Conservation (phyloP, 2,888 invertebrate genomes). For the Cyclophora albipunctata region DNA sequence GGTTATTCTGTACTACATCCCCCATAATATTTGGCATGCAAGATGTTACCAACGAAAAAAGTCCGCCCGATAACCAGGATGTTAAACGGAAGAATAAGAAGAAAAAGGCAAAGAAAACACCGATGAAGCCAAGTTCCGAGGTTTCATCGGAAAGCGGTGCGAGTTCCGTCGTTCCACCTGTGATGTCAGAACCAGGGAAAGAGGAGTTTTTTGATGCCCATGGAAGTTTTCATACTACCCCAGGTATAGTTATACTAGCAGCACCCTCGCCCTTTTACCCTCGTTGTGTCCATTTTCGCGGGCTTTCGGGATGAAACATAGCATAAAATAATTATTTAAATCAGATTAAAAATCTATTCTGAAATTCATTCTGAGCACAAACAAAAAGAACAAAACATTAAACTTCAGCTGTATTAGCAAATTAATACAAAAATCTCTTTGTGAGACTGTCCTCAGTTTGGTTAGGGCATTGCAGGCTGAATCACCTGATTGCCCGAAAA, state of each 20-base stretch:
- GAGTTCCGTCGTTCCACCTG: conserved; percentile 14
- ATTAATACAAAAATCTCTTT: no score
- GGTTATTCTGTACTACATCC: conserved; percentile 1
- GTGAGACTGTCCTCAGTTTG: no score
- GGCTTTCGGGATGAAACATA: no score
- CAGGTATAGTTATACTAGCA: conserved; percentile 25
- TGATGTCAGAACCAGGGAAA: conserved; percentile 21
- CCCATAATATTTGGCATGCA: conserved; percentile 42
- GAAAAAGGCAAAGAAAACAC: conserved; percentile 20
- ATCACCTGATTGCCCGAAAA: no score
- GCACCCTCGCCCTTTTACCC: no score
- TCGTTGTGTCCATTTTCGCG: no score
- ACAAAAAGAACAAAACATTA: no score
- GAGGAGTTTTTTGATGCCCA: conserved; percentile 56
- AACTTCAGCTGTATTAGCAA: no score
- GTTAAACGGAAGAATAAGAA: conserved; percentile 28
- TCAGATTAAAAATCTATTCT: no score
- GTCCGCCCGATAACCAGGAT: conserved; percentile 12
- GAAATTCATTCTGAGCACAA: no score
- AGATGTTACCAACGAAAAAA: conserved; percentile 34
- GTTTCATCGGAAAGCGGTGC: conserved; percentile 31
- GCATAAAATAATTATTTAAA: no score
- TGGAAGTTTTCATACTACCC: conserved; percentile 43
- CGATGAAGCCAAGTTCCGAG: conserved; percentile 4
- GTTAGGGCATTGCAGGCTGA: no score